Conservation (phyloP, 2,888 invertebrate genomes). For the Caenorhabditis wallacei region DNA sequence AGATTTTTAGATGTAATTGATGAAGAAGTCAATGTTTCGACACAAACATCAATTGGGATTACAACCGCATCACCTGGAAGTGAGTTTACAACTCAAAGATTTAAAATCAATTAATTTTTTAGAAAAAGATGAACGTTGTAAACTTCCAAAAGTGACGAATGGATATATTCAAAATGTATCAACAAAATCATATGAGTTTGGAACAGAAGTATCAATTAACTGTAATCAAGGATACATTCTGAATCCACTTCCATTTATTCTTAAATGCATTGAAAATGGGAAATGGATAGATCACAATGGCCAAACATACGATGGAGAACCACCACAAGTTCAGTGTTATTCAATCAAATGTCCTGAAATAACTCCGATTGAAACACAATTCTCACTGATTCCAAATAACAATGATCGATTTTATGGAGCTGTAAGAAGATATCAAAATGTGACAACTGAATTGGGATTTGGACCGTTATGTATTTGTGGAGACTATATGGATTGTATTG, state of each 20-base stretch:
- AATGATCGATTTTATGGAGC: slow-evolving; percentile 6
- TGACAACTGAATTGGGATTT: background rate
- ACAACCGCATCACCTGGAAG: background rate
- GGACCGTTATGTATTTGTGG: slow-evolving; percentile 58
- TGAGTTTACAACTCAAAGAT: background rate
- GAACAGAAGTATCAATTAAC: slow-evolving; percentile 1
- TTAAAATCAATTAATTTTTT: no score
- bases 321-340: background rate
- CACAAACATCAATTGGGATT: background rate
- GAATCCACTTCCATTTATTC: background rate
- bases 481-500: background rate
- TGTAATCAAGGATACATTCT: slow-evolving; percentile 22
- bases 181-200: background rate
- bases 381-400: background rate
- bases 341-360: background rate
- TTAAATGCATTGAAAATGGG: slow-evolving; percentile 4
- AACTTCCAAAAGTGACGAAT: slow-evolving; percentile 19
- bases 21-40: background rate
- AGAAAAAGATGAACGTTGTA: background rate
- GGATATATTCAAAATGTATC: slow-evolving; percentile 18
- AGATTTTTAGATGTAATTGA: slow-evolving; percentile 12
- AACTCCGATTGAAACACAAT: slow-evolving; percentile 9
- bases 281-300: background rate
- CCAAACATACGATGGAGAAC: background rate
- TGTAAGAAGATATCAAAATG: slow-evolving; percentile 6